Base-by-base conservation (phyloP, 2,113 vertebrate genomes). In the Saimiri boliviensis region DNA sequence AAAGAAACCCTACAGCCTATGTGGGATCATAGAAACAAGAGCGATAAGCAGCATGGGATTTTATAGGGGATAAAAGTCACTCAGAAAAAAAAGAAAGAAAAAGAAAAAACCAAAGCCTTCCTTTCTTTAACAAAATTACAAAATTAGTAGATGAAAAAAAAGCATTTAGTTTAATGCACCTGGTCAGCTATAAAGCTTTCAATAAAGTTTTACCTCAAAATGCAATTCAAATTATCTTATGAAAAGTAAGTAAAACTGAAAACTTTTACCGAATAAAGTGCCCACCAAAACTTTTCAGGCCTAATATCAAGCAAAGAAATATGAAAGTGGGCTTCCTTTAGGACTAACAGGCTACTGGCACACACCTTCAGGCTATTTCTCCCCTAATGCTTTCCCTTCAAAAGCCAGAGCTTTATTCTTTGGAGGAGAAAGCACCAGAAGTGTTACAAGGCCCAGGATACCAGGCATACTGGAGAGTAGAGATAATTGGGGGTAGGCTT, bases 101-200 rank as follows among this genome's bases (percentile, higher is more conserved):
- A 49, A 52, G 17, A 96, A 40, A 97, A 94, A 56, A 66, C 54
- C 2, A 5, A 71, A 89, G 74, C 52, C 56, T 77, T 89, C 74
- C 71, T 97, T 98, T 97, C 71, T 97, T 98, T 97, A 97, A 97
- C 81, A 97, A 97, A 98, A 98, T 97, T 95, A 93, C 81, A 93
- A 97, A 97, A 97, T 97, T 96, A 96, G 92, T 96, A 97, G 96
- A 96, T 90, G 86, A 94, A 96, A 54, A 54, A 66, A 63, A 97
- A 37, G 79, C 94, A 97, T 93, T 96, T 94, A 90, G 86, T 80
- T 97, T 96, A 97, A 97, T 96, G 94, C 21, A 96, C 89, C 68
- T 95, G 86, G 89, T 82, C 96, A 94, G 23, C 84, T 93, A 47
- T 71, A 97, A 97, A 95, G 82, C 90, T 95, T 97, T 98, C 82